Percentiles rank a stretch among this genome's conserved stretches.
Evolutionary conservation across 2,797 vertebrate genomes (phyloP).

Genomic region (Gallinago nigripennis): DNA sequence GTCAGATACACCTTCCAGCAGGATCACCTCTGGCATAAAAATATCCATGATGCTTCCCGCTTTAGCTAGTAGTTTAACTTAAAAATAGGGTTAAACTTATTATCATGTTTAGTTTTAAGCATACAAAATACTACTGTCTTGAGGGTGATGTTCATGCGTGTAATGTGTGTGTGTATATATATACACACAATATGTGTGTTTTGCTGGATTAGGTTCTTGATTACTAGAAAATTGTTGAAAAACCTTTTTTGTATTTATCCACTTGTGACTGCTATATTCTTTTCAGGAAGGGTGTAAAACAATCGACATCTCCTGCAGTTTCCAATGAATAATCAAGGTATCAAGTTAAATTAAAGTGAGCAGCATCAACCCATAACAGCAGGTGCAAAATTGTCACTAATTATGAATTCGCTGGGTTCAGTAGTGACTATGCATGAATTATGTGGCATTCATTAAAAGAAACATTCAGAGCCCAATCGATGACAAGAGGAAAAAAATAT

Average conservation of each 20-base stretch:
- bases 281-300: slow-evolving; percentile 48
- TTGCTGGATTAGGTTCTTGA: background rate
- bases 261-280: background rate
- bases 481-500: background rate
- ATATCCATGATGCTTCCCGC: background rate
- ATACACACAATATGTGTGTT: background rate
- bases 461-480: slow-evolving; percentile 12
- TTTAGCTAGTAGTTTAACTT: background rate
- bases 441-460: slow-evolving; percentile 63
- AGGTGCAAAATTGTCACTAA: slow-evolving; percentile 78
- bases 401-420: slow-evolving; percentile 72
- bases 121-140: background rate
- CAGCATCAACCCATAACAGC: slow-evolving; percentile 65
- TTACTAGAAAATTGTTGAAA: background rate
- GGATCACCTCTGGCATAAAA: background rate
- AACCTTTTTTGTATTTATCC: background rate
- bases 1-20: background rate
- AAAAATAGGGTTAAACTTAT: background rate
- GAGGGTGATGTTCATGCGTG: background rate
- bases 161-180: background rate
- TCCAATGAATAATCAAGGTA: slow-evolving; percentile 72
- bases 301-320: slow-evolving; percentile 48
- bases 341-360: slow-evolving; percentile 70
- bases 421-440: slow-evolving; percentile 75
- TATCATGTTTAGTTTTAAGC: background rate